Evolutionary conservation across 2,113 vertebrate species (phyloP), one percentile per base, ranked within the genome.

Genomic region (Otis tarda): DNA sequence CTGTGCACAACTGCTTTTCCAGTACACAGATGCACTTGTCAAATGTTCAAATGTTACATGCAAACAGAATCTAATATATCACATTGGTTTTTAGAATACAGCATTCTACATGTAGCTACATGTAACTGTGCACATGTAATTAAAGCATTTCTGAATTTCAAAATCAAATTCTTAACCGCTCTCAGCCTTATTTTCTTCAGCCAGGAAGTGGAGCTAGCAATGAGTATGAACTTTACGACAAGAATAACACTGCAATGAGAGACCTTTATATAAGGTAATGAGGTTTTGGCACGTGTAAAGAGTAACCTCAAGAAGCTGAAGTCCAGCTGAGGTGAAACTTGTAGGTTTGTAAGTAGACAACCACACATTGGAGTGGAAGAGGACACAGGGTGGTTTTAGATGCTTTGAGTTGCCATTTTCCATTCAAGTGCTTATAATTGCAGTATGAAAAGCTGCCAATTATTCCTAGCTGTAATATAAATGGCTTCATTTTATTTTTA

Each of bases 361-460:
- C 11, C 7, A 1, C 4, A 8, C 10, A 21, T 20, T 64, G 25
- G 18, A 30, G 16, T 19, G 31, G 50, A 39, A 52, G 55, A 73
- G 45, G 41, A 55, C 35, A 57, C 23, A 53, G 30, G 31, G 22
- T 12, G 31, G 3, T 41, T 23, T 12, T 18, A 2, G 0, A 2
- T 1, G 20, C 22, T 21, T 67, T 87, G 52, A 55, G 14, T 56
- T 70, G 56, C 64, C 80, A 37, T 15, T 6, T 74, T 39, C 37
- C 27, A 81, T 4, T 33, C 47, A 70, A 47, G 31, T 3, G 20
- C 68, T 57, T 30, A 13, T 7, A 57, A 41, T n/a, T 33, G 24
- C n/a, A 78, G 18, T 3, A 59, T 3, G 50, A n/a, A 70, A 90
- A 74, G 21, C 18, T 50, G 45, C 10, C 37, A 27, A 20, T 70